phyloP scores from a whole-genome alignment of 2,888 invertebrate genomes.

The Adela reaumurella region DNA sequence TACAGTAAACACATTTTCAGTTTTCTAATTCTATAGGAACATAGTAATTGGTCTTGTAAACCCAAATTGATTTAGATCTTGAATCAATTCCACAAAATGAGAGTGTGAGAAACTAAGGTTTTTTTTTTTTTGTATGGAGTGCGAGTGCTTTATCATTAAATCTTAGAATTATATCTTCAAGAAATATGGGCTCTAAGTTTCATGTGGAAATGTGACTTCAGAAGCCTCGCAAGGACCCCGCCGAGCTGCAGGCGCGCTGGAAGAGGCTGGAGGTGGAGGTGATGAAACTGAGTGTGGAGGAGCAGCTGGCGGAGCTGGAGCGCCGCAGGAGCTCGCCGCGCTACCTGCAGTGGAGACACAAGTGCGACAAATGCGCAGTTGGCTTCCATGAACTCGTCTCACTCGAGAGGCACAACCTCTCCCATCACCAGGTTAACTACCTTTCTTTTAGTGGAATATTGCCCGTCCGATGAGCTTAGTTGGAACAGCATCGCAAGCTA shows the following conservation, averaged over 20 bases:
- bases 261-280: not conserved
- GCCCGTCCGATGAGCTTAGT: too few relatives aligned
- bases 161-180: too few relatives aligned
- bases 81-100: too few relatives aligned
- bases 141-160: too few relatives aligned
- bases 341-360: not conserved
- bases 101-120: too few relatives aligned
- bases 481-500: too few relatives aligned
- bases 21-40: too few relatives aligned
- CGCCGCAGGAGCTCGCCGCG: not conserved
- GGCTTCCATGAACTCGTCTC: not conserved
- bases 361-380: not conserved
- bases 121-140: too few relatives aligned
- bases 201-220: not conserved
- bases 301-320: not conserved
- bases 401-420: not conserved
- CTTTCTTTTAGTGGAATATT: too few relatives aligned
- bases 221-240: not conserved
- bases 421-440: not conserved
- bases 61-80: too few relatives aligned
- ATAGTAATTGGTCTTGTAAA: too few relatives aligned
- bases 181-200: not conserved
- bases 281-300: not conserved
- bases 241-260: not conserved
- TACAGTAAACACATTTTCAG: too few relatives aligned